Conservation (phyloP, 2,888 invertebrate species). For the Tanytarsus gracilentus region DNA sequence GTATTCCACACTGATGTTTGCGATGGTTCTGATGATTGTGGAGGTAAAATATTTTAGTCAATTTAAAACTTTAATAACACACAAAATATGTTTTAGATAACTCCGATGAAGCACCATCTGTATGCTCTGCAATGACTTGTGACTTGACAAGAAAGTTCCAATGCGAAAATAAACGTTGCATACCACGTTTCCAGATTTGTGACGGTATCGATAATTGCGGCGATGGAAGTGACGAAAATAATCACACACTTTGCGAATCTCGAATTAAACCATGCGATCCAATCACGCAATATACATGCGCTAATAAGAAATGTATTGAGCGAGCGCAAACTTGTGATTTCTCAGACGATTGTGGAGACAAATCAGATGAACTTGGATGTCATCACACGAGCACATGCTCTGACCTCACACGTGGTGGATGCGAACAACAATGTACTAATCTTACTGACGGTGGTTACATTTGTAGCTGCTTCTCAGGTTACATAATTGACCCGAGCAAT, state of each 20-base stretch:
- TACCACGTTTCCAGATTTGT: constrained; percentile 77
- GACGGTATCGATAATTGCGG: constrained; percentile 90
- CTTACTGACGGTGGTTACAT: constrained; percentile 76
- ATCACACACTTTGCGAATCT: constrained; percentile 78
- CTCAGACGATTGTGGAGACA: constrained; percentile 84
- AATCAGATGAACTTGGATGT: constrained; percentile 84
- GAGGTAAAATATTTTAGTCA: too few species aligned
- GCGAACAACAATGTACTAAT: constrained; percentile 85
- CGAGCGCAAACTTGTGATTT: constrained; percentile 74
- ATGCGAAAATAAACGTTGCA: constrained; percentile 81
- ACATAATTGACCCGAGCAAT: constrained; percentile 68
- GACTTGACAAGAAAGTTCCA: constrained; percentile 77
- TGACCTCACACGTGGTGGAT: constrained; percentile 61
- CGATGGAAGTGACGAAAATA: constrained; percentile 92
- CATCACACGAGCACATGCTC: constrained; percentile 58
- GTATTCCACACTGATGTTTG: constrained; percentile 83
- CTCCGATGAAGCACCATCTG: constrained; percentile 71
- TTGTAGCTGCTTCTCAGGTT: constrained; percentile 82
- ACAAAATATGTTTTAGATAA: too few species aligned
- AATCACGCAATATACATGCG: constrained; percentile 75
- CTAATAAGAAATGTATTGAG: constrained; percentile 76
- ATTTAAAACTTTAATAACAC: too few species aligned
- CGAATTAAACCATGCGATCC: constrained; percentile 67
- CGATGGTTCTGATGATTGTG: constrained; percentile 89
- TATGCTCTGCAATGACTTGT: constrained; percentile 79